phyloP scores from a whole-genome alignment of 2,888 invertebrate species.

The Formica aserva region DNA sequence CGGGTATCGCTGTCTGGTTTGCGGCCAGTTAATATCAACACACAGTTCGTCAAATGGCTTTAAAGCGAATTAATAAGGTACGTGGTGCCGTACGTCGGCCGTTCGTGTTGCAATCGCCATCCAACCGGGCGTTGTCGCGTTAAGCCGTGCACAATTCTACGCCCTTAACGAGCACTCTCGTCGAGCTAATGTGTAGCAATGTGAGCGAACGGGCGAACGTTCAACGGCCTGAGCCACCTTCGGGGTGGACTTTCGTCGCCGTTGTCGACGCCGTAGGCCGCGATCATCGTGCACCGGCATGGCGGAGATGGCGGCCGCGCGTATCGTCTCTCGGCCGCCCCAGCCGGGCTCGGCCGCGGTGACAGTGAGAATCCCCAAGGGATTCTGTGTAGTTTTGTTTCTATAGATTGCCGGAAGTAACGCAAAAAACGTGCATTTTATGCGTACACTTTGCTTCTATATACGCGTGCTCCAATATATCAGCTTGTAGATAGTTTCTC shows the following conservation, averaged over 20 bases:
- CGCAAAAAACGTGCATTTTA: slow-evolving; percentile 81
- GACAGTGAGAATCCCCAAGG: slow-evolving; percentile 77
- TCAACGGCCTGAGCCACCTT: slow-evolving; percentile 69
- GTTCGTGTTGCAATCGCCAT: slow-evolving; percentile 66
- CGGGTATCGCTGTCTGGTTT: slow-evolving; percentile 93
- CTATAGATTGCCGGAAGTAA: slow-evolving; percentile 86
- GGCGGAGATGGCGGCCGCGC: slow-evolving; percentile 11
- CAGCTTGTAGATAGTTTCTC: not conserved
- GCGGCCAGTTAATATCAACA: slow-evolving; percentile 91
- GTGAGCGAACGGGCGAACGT: slow-evolving; percentile 88
- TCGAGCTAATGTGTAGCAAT: slow-evolving; percentile 86
- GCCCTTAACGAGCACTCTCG: slow-evolving; percentile 87
- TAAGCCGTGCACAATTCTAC: slow-evolving; percentile 83
- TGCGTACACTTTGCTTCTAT: slow-evolving; percentile 58
- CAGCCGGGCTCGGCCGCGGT: slow-evolving; percentile 71
- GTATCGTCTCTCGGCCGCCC: slow-evolving; percentile 64
- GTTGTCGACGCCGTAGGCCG: not conserved
- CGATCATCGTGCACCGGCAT: not conserved
- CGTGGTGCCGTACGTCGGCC: slow-evolving; percentile 85
- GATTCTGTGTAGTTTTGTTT: slow-evolving; percentile 75
- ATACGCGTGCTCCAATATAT: slow-evolving; percentile 22
- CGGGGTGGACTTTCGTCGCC: not conserved
- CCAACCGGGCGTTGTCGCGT: slow-evolving; percentile 71
- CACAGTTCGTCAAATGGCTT: slow-evolving; percentile 91
- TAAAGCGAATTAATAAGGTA: slow-evolving; percentile 99